Evolutionary conservation across 2,113 vertebrate species (phyloP).

Genomic region (Orientallactaga bullata): DNA sequence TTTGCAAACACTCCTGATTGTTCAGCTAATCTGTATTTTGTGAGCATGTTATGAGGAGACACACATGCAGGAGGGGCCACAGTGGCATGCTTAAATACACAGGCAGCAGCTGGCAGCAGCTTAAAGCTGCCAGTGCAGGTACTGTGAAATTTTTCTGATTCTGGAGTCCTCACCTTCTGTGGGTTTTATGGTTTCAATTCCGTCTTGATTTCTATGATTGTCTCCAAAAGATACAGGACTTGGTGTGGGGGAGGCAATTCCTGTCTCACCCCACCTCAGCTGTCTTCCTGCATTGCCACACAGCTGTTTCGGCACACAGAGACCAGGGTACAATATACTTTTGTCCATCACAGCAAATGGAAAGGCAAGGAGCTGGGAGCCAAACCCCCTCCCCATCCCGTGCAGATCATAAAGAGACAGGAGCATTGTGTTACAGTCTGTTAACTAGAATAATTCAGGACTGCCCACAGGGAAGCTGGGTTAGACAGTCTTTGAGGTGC

Average conservation of each 20-base stretch:
- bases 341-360: constrained; percentile 74
- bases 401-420: constrained; percentile 50
- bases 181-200: constrained; percentile 66
- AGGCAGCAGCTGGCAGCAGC: constrained; percentile 83
- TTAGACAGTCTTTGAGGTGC: constrained; percentile 76
- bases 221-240: constrained; percentile 10
- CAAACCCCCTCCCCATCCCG: constrained; percentile 41
- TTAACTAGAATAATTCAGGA: constrained; percentile 82
- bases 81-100: constrained; percentile 85
- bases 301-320: constrained; percentile 71
- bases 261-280: constrained; percentile 51
- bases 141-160: constrained; percentile 83
- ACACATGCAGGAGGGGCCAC: constrained; percentile 77
- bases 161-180: constrained; percentile 74
- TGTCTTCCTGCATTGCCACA: constrained; percentile 64
- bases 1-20: constrained; percentile 83
- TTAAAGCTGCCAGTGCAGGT: constrained; percentile 78
- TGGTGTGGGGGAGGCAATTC: constrained; percentile 26
- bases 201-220: constrained; percentile 36
- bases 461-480: constrained; percentile 57
- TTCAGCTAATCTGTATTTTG: constrained; percentile 88
- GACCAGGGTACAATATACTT: constrained; percentile 73
- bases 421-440: constrained; percentile 84
- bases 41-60: constrained; percentile 83
- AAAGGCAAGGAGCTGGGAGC: constrained; percentile 58